A percentile compares a stretch with the other conserved stretches of the same genome.
Evolutionary conservation across 1,140 invertebrate species (phyloP).

Genomic region (Lepidurus arcticus): DNA sequence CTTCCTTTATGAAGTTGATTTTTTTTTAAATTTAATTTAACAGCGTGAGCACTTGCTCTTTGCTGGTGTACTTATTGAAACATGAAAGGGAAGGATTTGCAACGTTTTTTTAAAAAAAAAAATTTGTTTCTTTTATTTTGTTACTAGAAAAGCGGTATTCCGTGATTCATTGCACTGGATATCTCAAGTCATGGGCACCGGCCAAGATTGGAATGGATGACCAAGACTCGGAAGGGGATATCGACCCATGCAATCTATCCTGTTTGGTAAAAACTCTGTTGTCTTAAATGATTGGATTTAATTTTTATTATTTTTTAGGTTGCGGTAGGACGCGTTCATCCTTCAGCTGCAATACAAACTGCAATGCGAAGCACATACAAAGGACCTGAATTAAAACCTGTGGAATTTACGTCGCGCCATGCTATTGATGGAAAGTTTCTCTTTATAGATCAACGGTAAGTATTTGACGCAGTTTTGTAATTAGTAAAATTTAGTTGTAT

Average conservation of each 20-base stretch:
- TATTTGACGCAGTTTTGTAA: neutral
- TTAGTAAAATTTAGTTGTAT: too few relatives aligned
- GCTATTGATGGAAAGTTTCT: conserved; percentile 57
- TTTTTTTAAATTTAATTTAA: neutral
- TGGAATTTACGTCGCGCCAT: conserved; percentile 61
- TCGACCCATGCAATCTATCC: conserved; percentile 68
- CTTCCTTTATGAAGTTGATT: neutral
- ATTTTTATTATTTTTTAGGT: too few relatives aligned
- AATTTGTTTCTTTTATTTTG: neutral
- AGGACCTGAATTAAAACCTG: conserved; percentile 49
- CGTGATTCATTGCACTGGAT: conserved; percentile 82
- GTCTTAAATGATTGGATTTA: neutral
- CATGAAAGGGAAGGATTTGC: neutral
- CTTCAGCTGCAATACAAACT: conserved; percentile 43
- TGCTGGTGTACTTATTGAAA: too few relatives aligned
- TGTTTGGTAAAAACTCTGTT: conserved; percentile 58
- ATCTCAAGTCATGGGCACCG: conserved; percentile 84
- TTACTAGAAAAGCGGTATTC: conserved; percentile 65
- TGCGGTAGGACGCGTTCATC: conserved; percentile 66
- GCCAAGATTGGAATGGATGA: conserved; percentile 55
- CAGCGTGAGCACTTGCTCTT: too few relatives aligned
- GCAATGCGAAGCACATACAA: conserved; percentile 36
- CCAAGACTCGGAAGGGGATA: conserved; percentile 58
- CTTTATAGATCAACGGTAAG: conserved; percentile 63
- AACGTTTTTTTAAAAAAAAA: too few relatives aligned